A percentile compares a stretch with the other conserved stretches of the same genome.
Conservation (phyloP, 2,113 vertebrate species). For the Empidonax traillii region DNA sequence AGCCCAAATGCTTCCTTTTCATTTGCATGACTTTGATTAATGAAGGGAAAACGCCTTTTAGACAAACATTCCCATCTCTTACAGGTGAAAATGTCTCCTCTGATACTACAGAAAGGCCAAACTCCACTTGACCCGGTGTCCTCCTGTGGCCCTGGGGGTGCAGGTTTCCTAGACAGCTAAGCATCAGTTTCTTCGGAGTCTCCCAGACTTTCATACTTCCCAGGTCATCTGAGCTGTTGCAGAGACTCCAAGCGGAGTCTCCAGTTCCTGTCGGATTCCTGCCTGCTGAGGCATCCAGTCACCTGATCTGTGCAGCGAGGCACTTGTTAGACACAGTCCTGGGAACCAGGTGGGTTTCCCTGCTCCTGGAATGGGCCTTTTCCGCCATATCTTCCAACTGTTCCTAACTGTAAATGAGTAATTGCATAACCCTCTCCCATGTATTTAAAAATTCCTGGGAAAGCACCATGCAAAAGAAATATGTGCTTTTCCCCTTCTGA, state of each 20-base stretch:
- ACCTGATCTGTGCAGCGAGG: fast-evolving
- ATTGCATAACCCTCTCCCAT: not conserved
- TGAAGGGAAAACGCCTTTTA: not conserved
- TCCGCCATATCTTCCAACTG: not conserved
- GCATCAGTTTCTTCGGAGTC: not conserved
- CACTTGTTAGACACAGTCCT: not conserved
- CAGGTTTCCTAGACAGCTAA: not conserved
- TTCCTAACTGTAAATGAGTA: not conserved
- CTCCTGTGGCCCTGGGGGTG: not conserved
- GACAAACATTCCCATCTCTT: not conserved
- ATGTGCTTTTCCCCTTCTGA: not conserved
- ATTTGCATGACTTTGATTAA: not conserved
- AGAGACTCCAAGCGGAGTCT: not conserved
- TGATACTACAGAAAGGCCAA: not conserved
- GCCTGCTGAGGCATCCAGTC: not conserved
- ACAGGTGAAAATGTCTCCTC: not conserved
- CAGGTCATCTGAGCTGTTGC: not conserved
- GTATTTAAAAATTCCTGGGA: not conserved
- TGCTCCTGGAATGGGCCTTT: not conserved
- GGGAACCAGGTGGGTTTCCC: fast-evolving
- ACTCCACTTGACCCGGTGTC: not conserved
- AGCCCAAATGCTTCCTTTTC: not conserved
- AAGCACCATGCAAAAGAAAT: not conserved
- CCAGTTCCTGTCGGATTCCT: fast-evolving
- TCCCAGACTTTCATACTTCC: not conserved